Evolutionary conservation across 2,113 vertebrate species (phyloP).

Genomic region (Fregetta grallaria): DNA sequence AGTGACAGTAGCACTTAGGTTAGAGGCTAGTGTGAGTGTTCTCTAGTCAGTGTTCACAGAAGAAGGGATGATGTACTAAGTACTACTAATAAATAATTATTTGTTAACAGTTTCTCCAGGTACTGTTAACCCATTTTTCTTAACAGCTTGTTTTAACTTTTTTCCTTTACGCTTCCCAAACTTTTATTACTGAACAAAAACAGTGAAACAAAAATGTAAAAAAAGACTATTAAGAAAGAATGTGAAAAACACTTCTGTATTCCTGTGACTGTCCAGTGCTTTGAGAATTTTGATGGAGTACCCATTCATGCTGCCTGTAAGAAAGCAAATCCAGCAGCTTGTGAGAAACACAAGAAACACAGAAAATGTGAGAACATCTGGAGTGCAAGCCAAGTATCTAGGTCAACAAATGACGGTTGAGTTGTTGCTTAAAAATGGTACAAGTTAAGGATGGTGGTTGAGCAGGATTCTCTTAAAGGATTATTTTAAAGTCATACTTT

Average conservation of each 20-base stretch:
- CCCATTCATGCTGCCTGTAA: not conserved
- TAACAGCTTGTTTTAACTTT: not conserved
- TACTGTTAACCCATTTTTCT: not conserved
- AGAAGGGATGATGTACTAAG: not conserved
- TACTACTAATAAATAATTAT: not conserved
- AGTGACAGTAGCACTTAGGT: not conserved
- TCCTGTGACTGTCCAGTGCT: not conserved
- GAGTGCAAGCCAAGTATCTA: constrained; percentile 19
- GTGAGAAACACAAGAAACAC: too few relatives aligned
- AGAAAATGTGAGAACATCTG: constrained; percentile 25
- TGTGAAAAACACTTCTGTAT: not conserved
- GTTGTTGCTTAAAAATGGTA: not conserved
- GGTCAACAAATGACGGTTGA: not conserved
- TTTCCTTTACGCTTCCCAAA: not conserved
- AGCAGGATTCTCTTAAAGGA: not conserved
- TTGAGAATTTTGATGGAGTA: not conserved
- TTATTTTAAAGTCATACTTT: not conserved
- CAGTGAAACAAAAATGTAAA: not conserved
- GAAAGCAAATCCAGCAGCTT: constrained; percentile 28
- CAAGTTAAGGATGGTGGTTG: not conserved
- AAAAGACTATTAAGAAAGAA: not conserved
- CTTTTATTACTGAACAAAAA: not conserved
- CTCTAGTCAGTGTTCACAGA: not conserved
- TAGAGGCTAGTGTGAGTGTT: not conserved
- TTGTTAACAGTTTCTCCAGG: not conserved